phyloP scores from a whole-genome alignment of 2,797 vertebrate genomes.

The Pseudopleuronectes americanus region DNA sequence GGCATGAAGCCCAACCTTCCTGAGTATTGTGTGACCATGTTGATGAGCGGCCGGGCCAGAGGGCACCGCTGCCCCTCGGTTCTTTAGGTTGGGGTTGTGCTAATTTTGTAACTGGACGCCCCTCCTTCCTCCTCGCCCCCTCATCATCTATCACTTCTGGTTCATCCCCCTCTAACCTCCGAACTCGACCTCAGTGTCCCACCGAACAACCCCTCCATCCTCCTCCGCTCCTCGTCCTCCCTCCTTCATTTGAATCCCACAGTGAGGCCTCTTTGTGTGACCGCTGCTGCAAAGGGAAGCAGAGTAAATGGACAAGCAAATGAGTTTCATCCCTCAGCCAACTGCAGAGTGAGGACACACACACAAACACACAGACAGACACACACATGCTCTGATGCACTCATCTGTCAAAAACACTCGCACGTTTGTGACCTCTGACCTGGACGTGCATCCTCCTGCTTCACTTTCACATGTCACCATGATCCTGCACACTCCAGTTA shows the following conservation, averaged over 20 bases:
- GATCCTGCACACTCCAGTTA: background rate
- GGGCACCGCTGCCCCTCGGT: conserved; percentile 46
- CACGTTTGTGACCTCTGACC: conserved; percentile 33
- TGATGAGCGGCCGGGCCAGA: conserved; percentile 54
- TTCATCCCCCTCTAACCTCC: conserved; percentile 40
- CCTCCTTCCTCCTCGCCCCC: conserved; percentile 39
- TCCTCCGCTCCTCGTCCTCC: conserved; percentile 8
- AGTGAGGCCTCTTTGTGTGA: conserved; percentile 74
- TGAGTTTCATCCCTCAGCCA: conserved; percentile 56
- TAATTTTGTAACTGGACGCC: conserved; percentile 36
- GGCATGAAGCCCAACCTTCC: conserved; percentile 56
- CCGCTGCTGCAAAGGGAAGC: conserved; percentile 63
- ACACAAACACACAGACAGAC: background rate
- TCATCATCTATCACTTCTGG: conserved; percentile 50
- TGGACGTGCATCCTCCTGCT: conserved; percentile 29
- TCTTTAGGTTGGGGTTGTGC: conserved; percentile 35
- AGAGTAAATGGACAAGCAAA: conserved; percentile 72
- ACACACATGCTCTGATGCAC: background rate
- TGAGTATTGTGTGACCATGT: conserved; percentile 49
- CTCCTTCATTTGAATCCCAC: conserved; percentile 77
- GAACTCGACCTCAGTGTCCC: conserved; percentile 46
- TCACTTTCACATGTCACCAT: background rate
- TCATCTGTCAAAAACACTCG: background rate
- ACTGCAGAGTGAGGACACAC: conserved; percentile 33
- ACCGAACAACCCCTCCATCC: conserved; percentile 33